Conservation (phyloP, 2,888 invertebrate species). For the Apomyelois bistriatella region DNA sequence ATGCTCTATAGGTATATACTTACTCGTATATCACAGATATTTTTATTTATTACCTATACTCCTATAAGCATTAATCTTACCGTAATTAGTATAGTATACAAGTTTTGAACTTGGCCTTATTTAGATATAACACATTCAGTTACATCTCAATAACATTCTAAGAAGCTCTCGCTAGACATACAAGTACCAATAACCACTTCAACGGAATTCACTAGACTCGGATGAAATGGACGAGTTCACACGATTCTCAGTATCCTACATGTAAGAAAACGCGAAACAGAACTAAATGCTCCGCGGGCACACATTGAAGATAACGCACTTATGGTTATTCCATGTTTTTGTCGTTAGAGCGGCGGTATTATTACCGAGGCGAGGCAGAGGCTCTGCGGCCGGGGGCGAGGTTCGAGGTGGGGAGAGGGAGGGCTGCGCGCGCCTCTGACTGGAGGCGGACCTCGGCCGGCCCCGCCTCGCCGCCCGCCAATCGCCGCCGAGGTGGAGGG, state of each 20-base stretch:
- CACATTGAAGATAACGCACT: constrained; percentile 72
- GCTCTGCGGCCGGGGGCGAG: constrained; percentile 28
- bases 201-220: constrained; percentile 1
- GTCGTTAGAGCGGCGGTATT: constrained; percentile 71
- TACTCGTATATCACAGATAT: too few species aligned
- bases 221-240: constrained; percentile 3
- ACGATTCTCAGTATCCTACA: constrained; percentile 18
- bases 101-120: neutral
- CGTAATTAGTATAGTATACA: too few species aligned
- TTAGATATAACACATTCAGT: neutral
- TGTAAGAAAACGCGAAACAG: constrained; percentile 22
- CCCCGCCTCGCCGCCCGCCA: constrained; percentile 64
- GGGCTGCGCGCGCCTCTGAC: constrained; percentile 33
- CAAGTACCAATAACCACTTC: neutral
- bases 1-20: too few species aligned
- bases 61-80: too few species aligned
- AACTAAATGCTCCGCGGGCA: constrained; percentile 53
- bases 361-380: constrained; percentile 47
- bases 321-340: constrained; percentile 77
- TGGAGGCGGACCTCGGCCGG: constrained; percentile 37
- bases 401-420: constrained; percentile 23
- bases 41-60: too few species aligned
- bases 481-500: constrained; percentile 62
- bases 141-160: neutral
- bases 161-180: neutral